Evolutionary conservation across 2,113 vertebrate genomes (phyloP).

Genomic region (Larimichthys crocea): DNA sequence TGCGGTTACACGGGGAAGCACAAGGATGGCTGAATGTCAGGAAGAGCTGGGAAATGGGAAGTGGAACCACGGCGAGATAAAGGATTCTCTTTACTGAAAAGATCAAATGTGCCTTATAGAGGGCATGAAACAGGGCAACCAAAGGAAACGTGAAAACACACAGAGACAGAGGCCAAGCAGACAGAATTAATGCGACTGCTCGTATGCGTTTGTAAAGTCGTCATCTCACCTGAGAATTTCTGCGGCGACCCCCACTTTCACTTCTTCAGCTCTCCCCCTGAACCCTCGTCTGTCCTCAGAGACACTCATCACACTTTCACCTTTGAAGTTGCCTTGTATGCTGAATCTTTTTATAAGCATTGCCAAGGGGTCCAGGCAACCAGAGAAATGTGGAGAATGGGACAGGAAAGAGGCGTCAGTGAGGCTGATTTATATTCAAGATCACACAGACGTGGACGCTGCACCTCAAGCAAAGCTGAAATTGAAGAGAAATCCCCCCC

Average conservation of each 20-base stretch:
- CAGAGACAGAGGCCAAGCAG: conserved; percentile 46
- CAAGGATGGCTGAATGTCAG: conserved; percentile 42
- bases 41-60: conserved; percentile 32
- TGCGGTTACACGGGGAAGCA: conserved; percentile 2
- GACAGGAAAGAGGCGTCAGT: conserved; percentile 44
- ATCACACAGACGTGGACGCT: conserved; percentile 60
- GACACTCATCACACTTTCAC: conserved; percentile 63
- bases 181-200: conserved; percentile 51
- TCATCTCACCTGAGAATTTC: conserved; percentile 57
- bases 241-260: conserved; percentile 36
- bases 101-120: conserved; percentile 68
- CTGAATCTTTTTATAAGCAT: conserved; percentile 67
- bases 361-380: conserved; percentile 64
- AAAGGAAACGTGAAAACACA: conserved; percentile 42
- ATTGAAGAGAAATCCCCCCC: conserved; percentile 38
- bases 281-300: conserved; percentile 13
- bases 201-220: conserved; percentile 53
- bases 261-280: conserved; percentile 33
- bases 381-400: conserved; percentile 55
- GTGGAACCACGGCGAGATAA: conserved; percentile 46
- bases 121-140: conserved; percentile 51
- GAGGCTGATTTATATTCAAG: conserved; percentile 66
- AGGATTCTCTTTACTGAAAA: conserved; percentile 59
- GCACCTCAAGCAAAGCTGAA: conserved; percentile 66
- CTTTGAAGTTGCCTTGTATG: conserved; percentile 75